These are phyloP conservation scores for Meliscaeva auricollis DNA, from an alignment of 2,888 invertebrate species.

Conservation along the genomic window DNA sequence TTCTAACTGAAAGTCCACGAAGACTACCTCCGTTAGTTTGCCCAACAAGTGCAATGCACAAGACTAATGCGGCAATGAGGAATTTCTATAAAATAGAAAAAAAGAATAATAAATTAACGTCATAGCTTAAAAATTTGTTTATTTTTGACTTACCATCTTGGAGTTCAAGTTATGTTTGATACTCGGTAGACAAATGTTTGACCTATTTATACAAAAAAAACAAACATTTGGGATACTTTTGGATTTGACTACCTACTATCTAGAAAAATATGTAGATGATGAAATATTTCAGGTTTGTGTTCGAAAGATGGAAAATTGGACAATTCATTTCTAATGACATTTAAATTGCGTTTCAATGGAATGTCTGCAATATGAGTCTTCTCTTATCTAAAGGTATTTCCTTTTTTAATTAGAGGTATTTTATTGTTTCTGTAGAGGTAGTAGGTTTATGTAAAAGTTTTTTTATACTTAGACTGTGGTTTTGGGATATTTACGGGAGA, in stretches of 20 bases:
- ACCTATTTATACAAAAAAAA: slow-evolving; percentile 57
- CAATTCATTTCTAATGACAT: slow-evolving; percentile 6
- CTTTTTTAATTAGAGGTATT: not conserved
- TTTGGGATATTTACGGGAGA: no score
- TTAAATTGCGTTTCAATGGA: slow-evolving; percentile 15
- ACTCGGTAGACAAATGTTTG: not conserved
- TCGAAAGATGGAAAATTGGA: not conserved
- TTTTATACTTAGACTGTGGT: no score
- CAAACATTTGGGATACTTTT: not conserved
- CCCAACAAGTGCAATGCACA: slow-evolving; percentile 68
- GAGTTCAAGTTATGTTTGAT: slow-evolving; percentile 57
- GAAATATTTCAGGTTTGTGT: not conserved
- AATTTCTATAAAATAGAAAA: slow-evolving; percentile 57
- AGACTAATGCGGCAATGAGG: slow-evolving; percentile 64
- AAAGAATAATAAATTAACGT: not conserved
- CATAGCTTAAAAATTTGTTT: no score
- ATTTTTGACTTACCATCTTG: slow-evolving; percentile 65
- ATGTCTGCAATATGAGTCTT: not conserved
- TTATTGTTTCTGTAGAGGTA: not conserved
- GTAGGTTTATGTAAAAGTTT: not conserved
- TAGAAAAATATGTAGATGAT: not conserved
- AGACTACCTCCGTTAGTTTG: slow-evolving; percentile 71
- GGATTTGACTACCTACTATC: not conserved
- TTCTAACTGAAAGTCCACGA: slow-evolving; percentile 54
- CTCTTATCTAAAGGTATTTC: not conserved